A percentile compares a stretch with the other conserved stretches of the same genome.
phyloP scores from a whole-genome alignment of 2,888 invertebrate species.

The Pollenia griseotomentosa region DNA sequence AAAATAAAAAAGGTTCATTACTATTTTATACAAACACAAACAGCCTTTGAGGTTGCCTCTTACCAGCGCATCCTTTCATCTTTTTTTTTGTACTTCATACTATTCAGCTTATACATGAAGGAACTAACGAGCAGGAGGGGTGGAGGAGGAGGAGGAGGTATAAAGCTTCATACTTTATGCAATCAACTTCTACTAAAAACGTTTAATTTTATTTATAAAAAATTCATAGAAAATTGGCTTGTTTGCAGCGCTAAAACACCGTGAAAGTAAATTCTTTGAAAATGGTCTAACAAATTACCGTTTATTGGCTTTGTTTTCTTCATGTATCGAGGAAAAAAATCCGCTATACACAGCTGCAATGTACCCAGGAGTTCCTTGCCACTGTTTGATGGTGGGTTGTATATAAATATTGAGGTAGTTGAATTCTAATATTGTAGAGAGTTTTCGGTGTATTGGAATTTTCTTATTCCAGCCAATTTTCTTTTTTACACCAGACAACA shows the following conservation, averaged over 20 bases:
- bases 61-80: not conserved
- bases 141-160: not conserved
- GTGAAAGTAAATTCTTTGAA: slow-evolving; percentile 58
- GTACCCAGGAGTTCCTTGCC: not conserved
- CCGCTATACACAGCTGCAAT: slow-evolving; percentile 1
- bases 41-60: slow-evolving; percentile 37
- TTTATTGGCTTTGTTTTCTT: slow-evolving; percentile 63
- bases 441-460: not conserved
- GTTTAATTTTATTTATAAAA: slow-evolving; percentile 70
- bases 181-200: slow-evolving; percentile 53
- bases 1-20: slow-evolving; percentile 41
- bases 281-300: slow-evolving; percentile 66
- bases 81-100: not conserved
- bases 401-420: slow-evolving; percentile 1
- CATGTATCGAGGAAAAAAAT: not conserved
- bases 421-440: not conserved
- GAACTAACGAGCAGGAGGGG: not conserved
- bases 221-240: slow-evolving; percentile 69
- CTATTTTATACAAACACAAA: slow-evolving; percentile 32
- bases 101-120: not conserved
- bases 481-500: slow-evolving; percentile 67
- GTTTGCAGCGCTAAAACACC: slow-evolving; percentile 53
- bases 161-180: slow-evolving; percentile 49
- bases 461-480: slow-evolving; percentile 56
- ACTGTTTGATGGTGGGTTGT: not conserved